Evolutionary conservation across 2,797 vertebrate species (phyloP).

Genomic region (Oreochromis grahami): DNA sequence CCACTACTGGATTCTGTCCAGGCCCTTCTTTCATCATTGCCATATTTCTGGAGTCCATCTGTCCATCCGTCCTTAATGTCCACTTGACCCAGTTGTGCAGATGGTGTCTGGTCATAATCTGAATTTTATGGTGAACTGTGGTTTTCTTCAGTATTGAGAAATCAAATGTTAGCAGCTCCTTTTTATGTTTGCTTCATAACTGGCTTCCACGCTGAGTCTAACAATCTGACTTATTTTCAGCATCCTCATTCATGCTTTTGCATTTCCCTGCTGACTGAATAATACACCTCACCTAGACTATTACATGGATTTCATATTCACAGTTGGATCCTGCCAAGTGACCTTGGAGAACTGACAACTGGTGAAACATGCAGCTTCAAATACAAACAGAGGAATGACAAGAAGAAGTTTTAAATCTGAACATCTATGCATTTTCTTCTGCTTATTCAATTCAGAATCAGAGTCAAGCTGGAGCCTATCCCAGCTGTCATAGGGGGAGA

Average conservation of each 20-base stretch:
- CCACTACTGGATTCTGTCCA: background rate
- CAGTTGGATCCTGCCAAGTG: constrained; percentile 10
- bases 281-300: constrained; percentile 11
- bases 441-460: background rate
- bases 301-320: constrained; percentile 23
- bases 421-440: background rate
- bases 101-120: background rate
- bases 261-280: constrained; percentile 18
- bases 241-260: background rate
- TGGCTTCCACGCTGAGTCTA: background rate
- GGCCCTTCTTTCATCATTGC: background rate
- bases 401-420: background rate
- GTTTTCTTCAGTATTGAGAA: constrained; percentile 5
- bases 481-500: background rate
- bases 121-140: constrained; percentile 10
- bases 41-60: constrained; percentile 9
- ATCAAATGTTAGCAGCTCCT: background rate
- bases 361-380: constrained; percentile 17
- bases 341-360: constrained; percentile 19
- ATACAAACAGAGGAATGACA: background rate
- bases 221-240: constrained; percentile 22
- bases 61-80: background rate
- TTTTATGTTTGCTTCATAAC: constrained; percentile 9
- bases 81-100: constrained; percentile 13
- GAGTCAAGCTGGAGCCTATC: background rate